Evolutionary conservation across 1,140 invertebrate genomes (phyloP), one percentile per base, ranked within the genome.

Genomic region (Mercenaria mercenaria): DNA sequence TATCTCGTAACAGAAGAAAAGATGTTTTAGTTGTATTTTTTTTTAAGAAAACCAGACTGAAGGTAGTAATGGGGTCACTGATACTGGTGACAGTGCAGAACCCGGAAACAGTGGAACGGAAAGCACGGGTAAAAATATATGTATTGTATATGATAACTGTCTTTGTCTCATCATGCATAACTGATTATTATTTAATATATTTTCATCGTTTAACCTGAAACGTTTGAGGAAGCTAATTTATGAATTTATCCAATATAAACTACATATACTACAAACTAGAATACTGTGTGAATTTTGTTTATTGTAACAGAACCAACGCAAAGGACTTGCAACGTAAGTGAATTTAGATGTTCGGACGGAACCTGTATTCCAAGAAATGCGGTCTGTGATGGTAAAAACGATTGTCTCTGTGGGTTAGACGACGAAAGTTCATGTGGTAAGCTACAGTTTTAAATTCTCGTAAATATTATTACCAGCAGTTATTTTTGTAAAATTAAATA

Each of bases 381-480:
- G 3, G 76, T 79, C 8, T 79, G 76, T 79, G 76, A 79, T n/a
- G 76, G 76, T 1, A 79, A 23, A 34, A 23, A 37, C 2, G 43
- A 79, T 23, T 79, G 76, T 56, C 76, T 50, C 3, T 56, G 50
- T n/a, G 76, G 76, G 2, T 4, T 6, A 23, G 76, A 52, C 8
- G 76, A 79, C 56, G 76, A 79, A 79, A 79, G 76, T 50, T 79
- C 76, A 3, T 79, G 76, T 50, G 76, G 76, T 79, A 79, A 79
- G 32, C 6, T 34, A 50, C 29, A 29, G 2, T 29, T 15, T 67
- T 67, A 32, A 32, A 67, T 32, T 32, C 59, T 10, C 20, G 29
- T 29, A 61, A 11, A n/a, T n/a, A 47, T 6, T 47, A 15, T 47
- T 47, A 8, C 15, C 43, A 47, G 43, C 43, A 69, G 4, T 39